Base-by-base conservation (phyloP, 2,113 vertebrate genomes). In the Amazona guildingii region DNA sequence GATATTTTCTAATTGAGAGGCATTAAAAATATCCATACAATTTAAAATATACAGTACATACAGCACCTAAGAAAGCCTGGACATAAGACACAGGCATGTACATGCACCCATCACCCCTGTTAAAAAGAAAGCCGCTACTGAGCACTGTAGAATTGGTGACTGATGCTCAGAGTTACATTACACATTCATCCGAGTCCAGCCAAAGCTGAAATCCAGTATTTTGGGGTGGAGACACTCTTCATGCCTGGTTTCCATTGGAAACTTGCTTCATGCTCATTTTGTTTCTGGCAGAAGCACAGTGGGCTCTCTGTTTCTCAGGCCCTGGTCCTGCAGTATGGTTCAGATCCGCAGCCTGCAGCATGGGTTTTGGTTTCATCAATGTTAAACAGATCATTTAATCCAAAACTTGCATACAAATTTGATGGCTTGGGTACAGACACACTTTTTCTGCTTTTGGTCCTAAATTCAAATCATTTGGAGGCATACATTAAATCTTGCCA, bases 301-400 rank as follows among this genome's bases (percentile, higher is more conserved):
- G 78, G 62, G 33, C 67, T 70, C 77, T 85, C 55, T 83, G 89
- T 92, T 74, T 88, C 68, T 66, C 25, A 0, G 63, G 27, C 66
- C 55, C 66, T 18, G 37, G 18, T 62, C 44, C 84, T 49, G 68
- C 1, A 1, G 21, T 5, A 6, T 0, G 0, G 7, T 17, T 86
- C 88, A 49, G 69, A 62, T 52, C 82, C 54, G 27, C 21, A 33
- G 52, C 57, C 79, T 59, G 64, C 70, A 91, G 74, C 52, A 4
- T 15, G 23, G 46, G 29, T 23, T 90, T 76, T 67, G 37, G 31
- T 84, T 86, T 83, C 68, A 54, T 37, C 39, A 13, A 7, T 3
- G 25, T 86, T 83, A 67, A 80, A 76, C 29, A 52, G 54, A 54
- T 43, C 44, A 18, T 51, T 64, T 74, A 29, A 33, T 39, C 55